Percentiles rank a stretch among this genome's conserved stretches.
Evolutionary conservation across 2,113 vertebrate species (phyloP).

Genomic region (Mirza zaza): DNA sequence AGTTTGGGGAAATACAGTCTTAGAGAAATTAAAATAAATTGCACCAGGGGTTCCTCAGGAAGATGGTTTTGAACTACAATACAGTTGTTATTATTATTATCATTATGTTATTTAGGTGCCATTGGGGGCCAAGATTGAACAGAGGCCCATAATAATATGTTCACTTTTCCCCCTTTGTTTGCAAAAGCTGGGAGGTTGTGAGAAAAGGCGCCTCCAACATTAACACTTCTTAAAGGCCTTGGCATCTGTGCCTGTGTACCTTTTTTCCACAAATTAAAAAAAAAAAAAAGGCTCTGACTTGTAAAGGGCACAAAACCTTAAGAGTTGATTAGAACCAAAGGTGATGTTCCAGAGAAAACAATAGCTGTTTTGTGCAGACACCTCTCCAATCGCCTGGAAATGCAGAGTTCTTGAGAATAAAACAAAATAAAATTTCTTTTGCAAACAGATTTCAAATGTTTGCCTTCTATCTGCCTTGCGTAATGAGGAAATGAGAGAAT

Average conservation of each 20-base stretch:
- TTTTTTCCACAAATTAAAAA: background rate
- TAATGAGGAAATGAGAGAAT: conserved; percentile 58
- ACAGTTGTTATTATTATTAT: no score
- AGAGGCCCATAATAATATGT: background rate
- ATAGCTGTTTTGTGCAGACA: conserved; percentile 63
- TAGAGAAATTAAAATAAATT: background rate
- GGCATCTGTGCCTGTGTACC: background rate
- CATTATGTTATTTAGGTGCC: background rate
- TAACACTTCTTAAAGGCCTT: conserved; percentile 61
- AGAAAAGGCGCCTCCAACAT: conserved; percentile 52
- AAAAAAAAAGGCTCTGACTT: conserved; percentile 12
- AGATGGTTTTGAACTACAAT: background rate
- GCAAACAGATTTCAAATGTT: conserved; percentile 66
- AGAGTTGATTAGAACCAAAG: conserved; percentile 53
- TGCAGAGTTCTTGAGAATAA: background rate
- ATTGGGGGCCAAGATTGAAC: no score
- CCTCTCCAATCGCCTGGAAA: conserved; percentile 59
- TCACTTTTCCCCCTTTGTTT: conserved; percentile 64
- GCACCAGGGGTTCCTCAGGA: background rate
- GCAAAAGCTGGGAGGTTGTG: conserved; percentile 24
- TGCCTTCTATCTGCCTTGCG: conserved; percentile 36
- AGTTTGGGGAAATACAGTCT: background rate
- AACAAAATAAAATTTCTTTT: conserved; percentile 54
- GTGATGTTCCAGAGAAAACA: conserved; percentile 70
- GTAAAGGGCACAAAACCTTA: conserved; percentile 64